A percentile compares a stretch with the other conserved stretches of the same genome.
phyloP scores from a whole-genome alignment of 2,797 vertebrate genomes.

The Clarias pachynema region DNA sequence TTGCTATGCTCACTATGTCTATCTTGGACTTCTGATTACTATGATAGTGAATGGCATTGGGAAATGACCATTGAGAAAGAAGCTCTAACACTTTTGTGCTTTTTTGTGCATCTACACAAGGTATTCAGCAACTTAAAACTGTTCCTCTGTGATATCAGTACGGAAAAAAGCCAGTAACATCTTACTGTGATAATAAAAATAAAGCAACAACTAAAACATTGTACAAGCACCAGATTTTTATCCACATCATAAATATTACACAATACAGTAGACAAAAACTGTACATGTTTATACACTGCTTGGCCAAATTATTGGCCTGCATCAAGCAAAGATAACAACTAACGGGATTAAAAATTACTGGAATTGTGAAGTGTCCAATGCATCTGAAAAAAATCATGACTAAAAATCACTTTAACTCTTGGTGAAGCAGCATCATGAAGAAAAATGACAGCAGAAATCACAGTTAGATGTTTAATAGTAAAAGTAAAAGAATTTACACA shows the following conservation, averaged over 20 bases:
- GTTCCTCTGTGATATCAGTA: neutral
- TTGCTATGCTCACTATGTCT: neutral
- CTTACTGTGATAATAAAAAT: neutral
- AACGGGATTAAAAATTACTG: no score
- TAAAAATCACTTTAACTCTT: no score
- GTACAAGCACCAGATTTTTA: neutral
- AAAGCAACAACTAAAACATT: neutral
- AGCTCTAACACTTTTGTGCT: neutral
- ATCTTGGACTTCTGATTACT: neutral
- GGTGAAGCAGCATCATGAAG: no score
- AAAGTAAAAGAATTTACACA: no score
- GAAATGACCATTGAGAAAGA: neutral
- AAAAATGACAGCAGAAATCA: no score
- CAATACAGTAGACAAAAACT: neutral
- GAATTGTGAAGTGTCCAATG: no score
- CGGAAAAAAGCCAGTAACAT: neutral
- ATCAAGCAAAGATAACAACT: no score
- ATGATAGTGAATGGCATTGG: neutral
- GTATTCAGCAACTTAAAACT: neutral
- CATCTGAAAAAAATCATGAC: no score
- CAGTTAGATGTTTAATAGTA: no score
- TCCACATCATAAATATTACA: no score
- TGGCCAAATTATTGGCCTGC: no score
- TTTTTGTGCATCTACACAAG: neutral
- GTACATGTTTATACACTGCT: no score